Evolutionary conservation across 2,888 invertebrate species (phyloP), one percentile per base, ranked within the genome.

Genomic region (Pantelozetes paolii): DNA sequence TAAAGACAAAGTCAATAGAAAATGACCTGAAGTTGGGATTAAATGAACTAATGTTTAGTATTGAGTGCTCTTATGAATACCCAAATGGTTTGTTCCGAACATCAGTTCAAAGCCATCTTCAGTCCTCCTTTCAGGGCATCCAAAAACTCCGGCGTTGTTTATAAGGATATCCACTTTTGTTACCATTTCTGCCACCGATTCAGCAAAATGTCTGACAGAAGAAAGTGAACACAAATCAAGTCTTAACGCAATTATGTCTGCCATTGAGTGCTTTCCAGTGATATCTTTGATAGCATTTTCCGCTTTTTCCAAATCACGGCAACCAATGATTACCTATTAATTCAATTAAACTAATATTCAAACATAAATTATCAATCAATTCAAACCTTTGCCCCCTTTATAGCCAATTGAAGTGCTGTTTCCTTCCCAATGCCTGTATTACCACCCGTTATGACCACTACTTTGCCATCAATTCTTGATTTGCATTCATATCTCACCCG

Each of bases 191-290:
- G 74, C 36, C 13, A 77, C 36, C n/a, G 74, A 71, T 20, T 83
- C 83, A 78, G 86, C 90, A 83, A 92, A 92, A 26, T 86, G 81
- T 76, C 86, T 81, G 75, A 92, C 85, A 54, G 91, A 91, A 64
- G 86, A 82, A 72, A 87, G 84, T 59, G 90, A 90, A 74, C 90
- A 86, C 76, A 92, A 85, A 83, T 92, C 90, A 30, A 72, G 78
- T 69, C 54, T 77, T 9, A 18, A 23, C 15, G 75, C 18, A 79
- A 78, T 23, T 78, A 80, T 32, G 77, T 75, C 23, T 78, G 76
- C 9, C 28, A 11, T 59, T 69, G 18, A 64, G 20, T 42, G 8
- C 18, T 20, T 23, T 8, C 18, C 13, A 8, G 11, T 30, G 30
- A 71, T 50, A 20, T 79, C 76, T 1, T 80, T 75, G 23, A 80